Evolutionary conservation across 1,140 invertebrate genomes (phyloP), one percentile per base, ranked within the genome.

Genomic region (Leptinotarsa texana): DNA sequence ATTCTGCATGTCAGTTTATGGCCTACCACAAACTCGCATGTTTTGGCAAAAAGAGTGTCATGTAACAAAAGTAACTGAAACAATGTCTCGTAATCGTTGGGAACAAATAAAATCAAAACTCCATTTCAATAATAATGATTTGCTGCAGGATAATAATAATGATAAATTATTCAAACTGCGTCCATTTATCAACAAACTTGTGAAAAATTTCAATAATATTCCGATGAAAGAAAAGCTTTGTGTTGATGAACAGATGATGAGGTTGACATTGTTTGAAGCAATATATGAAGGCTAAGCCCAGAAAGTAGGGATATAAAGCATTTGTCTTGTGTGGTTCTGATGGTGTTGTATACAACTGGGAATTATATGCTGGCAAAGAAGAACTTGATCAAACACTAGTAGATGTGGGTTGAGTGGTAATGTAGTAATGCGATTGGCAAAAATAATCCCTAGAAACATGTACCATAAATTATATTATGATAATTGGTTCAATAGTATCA

Each of bases 371-470:
- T 51, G 49, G 49, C 49, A 27, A 27, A 27, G 27, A 27, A 27
- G 49, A 51, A 51, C 49, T 15, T 15, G 17, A n/a, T 51, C 5
- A 24, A 51, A 33, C 18, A n/a, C 15, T 22, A 69, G 13, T 4
- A n/a, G 73, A 74, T 69, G 24, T 74, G 18, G 66, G 49, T 8
- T 67, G 3, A 75, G 74, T 72, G 63, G 63, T 69, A 75, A 75
- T 72, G 70, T 75, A 48, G 69, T 75, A 8, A 47, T 72, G 24
- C 63, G 69, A n/a, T 57, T 75, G 61, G 47, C 65, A 21, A 17
- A 63, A 21, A 65, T 27, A 27, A 51, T 75, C 11, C 33, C 27
- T 22, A 72, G 63, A 27, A 24, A 70, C 63, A n/a, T 27, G 61
- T 72, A 72, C 62, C 66, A 75, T 27, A 57, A 72, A 63, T 57